Evolutionary conservation across 1,140 invertebrate species (phyloP).

Genomic region (Oryctes rhinoceros): DNA sequence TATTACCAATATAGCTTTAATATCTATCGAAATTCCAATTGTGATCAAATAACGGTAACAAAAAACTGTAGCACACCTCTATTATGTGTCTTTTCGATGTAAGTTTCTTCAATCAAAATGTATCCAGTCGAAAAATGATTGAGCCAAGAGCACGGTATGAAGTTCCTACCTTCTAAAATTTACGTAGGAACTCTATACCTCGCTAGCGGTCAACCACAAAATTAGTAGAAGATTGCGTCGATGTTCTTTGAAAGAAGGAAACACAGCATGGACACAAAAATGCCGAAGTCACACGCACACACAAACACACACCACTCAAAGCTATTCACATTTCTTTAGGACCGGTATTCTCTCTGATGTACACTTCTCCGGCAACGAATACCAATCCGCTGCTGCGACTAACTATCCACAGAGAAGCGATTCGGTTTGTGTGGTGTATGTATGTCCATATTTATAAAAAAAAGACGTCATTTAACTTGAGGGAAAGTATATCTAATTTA

Average conservation of each 20-base stretch:
- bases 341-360: slow-evolving; percentile 1
- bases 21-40: not conserved
- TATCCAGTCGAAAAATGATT: slow-evolving; percentile 41
- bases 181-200: slow-evolving; percentile 64
- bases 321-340: slow-evolving; percentile 9
- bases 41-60: slow-evolving; percentile 16
- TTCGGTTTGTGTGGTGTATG: slow-evolving; percentile 29
- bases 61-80: slow-evolving; percentile 7
- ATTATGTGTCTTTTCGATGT: slow-evolving; percentile 16
- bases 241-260: slow-evolving; percentile 33
- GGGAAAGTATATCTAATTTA: slow-evolving; percentile 37
- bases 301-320: not conserved
- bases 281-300: not conserved
- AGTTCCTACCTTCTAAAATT: slow-evolving; percentile 60
- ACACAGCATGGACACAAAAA: slow-evolving; percentile 19
- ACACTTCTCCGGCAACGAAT: not conserved
- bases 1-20: not conserved
- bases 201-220: slow-evolving; percentile 61
- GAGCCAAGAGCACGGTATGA: slow-evolving; percentile 64
- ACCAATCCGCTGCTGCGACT: slow-evolving; percentile 4
- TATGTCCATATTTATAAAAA: slow-evolving; percentile 35
- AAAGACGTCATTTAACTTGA: slow-evolving; percentile 21
- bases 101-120: slow-evolving; percentile 22
- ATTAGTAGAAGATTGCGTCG: slow-evolving; percentile 32
- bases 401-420: not conserved